Conservation (phyloP, 2,113 vertebrate genomes). For the Megaleporinus macrocephalus region DNA sequence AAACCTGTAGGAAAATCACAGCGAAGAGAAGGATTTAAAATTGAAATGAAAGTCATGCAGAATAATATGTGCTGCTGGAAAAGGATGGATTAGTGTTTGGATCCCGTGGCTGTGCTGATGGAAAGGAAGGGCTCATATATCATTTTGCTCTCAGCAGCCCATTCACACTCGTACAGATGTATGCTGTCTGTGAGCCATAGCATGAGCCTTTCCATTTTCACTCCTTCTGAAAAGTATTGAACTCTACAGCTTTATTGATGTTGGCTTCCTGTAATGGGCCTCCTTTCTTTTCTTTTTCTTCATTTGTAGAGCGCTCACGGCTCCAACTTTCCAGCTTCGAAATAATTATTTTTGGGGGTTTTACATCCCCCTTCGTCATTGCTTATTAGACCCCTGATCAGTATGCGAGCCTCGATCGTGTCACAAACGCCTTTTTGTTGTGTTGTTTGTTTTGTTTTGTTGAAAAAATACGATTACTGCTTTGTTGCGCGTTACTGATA, state of each 20-base stretch:
- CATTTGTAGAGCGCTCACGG: background rate
- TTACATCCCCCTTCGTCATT: background rate
- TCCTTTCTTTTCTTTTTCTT: constrained; percentile 20
- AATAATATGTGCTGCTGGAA: constrained; percentile 13
- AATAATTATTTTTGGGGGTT: constrained; percentile 25
- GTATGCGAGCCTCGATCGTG: background rate
- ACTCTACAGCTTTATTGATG: constrained; percentile 40
- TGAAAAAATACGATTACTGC: constrained; percentile 6
- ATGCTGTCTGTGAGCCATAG: constrained; percentile 42
- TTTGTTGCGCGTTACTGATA: constrained; percentile 1
- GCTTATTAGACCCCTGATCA: background rate
- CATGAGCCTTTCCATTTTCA: constrained; percentile 35
- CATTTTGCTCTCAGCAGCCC: constrained; percentile 28
- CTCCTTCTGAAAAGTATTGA: constrained; percentile 33
- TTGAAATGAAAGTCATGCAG: constrained; percentile 6
- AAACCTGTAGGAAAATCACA: constrained; percentile 22
- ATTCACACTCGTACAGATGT: constrained; percentile 32
- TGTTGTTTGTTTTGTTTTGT: constrained; percentile 17
- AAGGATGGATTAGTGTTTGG: constrained; percentile 29
- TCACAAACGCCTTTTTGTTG: constrained; percentile 23
- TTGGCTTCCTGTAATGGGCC: constrained; percentile 44
- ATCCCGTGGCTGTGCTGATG: constrained; percentile 23
- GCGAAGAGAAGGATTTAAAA: constrained; percentile 28
- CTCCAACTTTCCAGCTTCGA: constrained; percentile 42
- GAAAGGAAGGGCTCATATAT: constrained; percentile 18